Conservation (phyloP, 1,140 invertebrate species). For the Epicauta chinensis region DNA sequence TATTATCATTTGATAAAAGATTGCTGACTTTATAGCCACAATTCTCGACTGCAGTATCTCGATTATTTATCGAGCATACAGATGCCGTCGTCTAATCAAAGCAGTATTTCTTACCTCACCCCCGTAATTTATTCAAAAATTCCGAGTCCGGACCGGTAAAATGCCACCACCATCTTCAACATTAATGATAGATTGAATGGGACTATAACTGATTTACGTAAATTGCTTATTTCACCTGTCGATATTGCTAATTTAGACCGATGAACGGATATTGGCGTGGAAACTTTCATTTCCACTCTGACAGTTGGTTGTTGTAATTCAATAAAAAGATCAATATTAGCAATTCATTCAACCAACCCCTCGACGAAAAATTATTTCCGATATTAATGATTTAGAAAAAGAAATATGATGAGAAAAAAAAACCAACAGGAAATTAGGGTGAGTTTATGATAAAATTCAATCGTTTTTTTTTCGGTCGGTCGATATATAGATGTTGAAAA, state of each 20-base stretch:
- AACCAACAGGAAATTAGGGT: too few species aligned
- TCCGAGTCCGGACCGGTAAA: too few species aligned
- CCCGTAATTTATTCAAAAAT: too few species aligned
- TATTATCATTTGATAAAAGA: neutral
- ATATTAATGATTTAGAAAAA: neutral
- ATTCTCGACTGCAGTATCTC: neutral
- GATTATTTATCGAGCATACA: neutral
- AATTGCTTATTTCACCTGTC: slow-evolving; percentile 24
- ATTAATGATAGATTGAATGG: slow-evolving; percentile 12
- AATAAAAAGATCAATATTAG: slow-evolving; percentile 7
- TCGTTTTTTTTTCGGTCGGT: too few species aligned
- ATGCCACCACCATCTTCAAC: neutral
- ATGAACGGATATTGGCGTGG: slow-evolving; percentile 6
- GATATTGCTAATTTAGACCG: slow-evolving; percentile 20
- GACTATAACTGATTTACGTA: slow-evolving; percentile 15
- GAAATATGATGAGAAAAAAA: neutral
- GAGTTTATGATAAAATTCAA: too few species aligned
- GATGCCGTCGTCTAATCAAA: too few species aligned
- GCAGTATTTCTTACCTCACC: too few species aligned
- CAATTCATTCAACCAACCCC: neutral
- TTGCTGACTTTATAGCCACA: neutral
- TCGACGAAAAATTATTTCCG: neutral
- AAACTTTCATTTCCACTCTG: slow-evolving; percentile 18
- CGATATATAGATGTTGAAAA: too few species aligned
- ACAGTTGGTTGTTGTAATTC: slow-evolving; percentile 14